Evolutionary conservation across 2,113 vertebrate species (phyloP).

Genomic region (Addax nasomaculatus): DNA sequence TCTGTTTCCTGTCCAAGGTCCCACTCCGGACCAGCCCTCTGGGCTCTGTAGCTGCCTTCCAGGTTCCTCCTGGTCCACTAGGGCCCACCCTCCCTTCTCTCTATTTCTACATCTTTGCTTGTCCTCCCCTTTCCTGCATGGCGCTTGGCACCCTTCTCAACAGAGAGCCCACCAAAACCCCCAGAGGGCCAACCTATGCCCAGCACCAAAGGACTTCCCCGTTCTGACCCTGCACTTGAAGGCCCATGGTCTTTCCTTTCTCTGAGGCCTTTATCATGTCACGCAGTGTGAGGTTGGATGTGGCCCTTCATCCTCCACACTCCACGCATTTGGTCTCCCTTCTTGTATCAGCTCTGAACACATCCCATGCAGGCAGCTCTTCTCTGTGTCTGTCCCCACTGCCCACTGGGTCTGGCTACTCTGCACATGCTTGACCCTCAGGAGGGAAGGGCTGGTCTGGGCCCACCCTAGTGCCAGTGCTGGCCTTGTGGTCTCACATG

Average conservation of each 20-base stretch:
- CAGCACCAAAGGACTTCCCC: background rate
- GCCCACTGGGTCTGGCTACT: background rate
- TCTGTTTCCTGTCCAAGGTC: background rate
- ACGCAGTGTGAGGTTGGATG: background rate
- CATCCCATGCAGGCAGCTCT: background rate
- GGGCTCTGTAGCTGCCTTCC: background rate
- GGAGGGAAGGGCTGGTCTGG: background rate
- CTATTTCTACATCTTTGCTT: background rate
- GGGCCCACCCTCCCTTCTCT: background rate
- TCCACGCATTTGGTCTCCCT: background rate
- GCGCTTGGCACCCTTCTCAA: background rate
- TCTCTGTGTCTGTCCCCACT: background rate
- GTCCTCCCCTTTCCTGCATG: background rate
- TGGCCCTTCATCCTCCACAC: background rate
- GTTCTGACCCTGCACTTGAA: background rate
- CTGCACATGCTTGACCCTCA: fast-evolving
- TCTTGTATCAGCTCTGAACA: background rate
- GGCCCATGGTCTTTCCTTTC: background rate
- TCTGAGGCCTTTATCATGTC: background rate
- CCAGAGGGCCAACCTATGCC: background rate
- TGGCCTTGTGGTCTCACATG: background rate
- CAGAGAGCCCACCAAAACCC: background rate
- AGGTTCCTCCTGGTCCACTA: background rate
- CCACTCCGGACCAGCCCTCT: background rate
- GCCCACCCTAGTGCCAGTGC: background rate